Evolutionary conservation across 1,140 invertebrate species (phyloP).

Genomic region (Pseudomyrmex dendroicus): DNA sequence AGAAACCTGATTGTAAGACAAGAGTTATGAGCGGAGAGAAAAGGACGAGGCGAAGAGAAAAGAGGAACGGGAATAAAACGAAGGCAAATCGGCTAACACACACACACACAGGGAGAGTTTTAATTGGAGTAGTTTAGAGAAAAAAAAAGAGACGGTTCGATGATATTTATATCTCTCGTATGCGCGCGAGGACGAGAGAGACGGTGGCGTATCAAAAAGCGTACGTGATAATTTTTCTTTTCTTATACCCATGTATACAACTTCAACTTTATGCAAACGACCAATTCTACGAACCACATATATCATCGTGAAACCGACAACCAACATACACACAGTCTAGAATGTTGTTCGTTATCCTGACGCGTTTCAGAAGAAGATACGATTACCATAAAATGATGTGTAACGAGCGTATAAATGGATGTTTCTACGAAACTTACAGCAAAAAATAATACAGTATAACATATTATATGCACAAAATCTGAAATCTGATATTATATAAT

Average conservation of each 20-base stretch:
- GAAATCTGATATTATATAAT: neutral
- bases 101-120: conserved; percentile 44
- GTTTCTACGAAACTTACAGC: conserved; percentile 4
- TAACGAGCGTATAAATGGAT: neutral
- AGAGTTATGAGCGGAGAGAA: conserved; percentile 12
- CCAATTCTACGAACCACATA: neutral
- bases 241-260: neutral
- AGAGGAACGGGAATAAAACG: conserved; percentile 16
- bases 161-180: conserved; percentile 44
- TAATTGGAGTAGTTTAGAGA: conserved; percentile 39
- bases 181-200: neutral
- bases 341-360: conserved; percentile 30
- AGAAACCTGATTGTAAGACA: conserved; percentile 48
- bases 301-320: conserved; percentile 14
- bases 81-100: conserved; percentile 38
- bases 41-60: too few species aligned
- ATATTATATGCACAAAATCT: conserved; percentile 9
- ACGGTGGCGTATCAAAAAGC: neutral
- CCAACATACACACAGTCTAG: neutral
- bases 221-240: conserved; percentile 8
- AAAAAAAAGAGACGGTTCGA: neutral
- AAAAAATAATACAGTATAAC: conserved; percentile 12
- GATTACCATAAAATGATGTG: neutral
- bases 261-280: conserved; percentile 32
- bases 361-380: neutral